phyloP scores from a whole-genome alignment of 2,797 vertebrate genomes.

The Acropternis orthonyx region DNA sequence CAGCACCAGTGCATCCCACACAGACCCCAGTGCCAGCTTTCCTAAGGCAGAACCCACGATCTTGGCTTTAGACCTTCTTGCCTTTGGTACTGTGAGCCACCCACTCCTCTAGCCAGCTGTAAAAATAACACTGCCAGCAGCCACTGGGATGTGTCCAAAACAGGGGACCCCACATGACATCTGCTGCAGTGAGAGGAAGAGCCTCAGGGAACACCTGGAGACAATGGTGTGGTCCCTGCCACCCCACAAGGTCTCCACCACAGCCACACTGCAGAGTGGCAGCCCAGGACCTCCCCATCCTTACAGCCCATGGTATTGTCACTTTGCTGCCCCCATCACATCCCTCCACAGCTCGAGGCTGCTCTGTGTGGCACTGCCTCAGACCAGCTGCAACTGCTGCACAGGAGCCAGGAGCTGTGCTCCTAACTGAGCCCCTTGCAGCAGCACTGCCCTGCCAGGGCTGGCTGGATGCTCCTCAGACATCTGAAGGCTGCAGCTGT shows the following conservation, averaged over 20 bases:
- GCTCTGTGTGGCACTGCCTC: background rate
- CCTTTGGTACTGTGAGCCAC: background rate
- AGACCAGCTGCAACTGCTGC: background rate
- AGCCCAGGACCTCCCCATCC: background rate
- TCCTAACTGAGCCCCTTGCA: fast-evolving
- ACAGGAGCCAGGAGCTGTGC: background rate
- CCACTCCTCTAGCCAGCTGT: background rate
- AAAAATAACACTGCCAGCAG: background rate
- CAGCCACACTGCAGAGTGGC: fast-evolving
- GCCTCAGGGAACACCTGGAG: background rate
- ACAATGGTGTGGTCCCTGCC: background rate
- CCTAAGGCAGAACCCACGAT: background rate
- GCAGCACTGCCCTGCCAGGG: background rate
- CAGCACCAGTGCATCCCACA: background rate
- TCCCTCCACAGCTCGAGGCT: fast-evolving
- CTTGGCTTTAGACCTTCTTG: background rate
- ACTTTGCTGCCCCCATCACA: background rate
- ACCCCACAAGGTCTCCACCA: background rate
- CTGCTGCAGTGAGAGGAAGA: background rate
- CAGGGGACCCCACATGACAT: background rate
- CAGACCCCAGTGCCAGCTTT: background rate
- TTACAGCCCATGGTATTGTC: background rate
- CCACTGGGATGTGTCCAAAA: background rate
- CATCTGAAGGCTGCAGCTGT: background rate
- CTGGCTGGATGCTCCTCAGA: background rate